These are phyloP conservation scores for Boleophthalmus pectinirostris DNA, from an alignment of 2,113 vertebrate genomes.

Conservation along the genomic window DNA sequence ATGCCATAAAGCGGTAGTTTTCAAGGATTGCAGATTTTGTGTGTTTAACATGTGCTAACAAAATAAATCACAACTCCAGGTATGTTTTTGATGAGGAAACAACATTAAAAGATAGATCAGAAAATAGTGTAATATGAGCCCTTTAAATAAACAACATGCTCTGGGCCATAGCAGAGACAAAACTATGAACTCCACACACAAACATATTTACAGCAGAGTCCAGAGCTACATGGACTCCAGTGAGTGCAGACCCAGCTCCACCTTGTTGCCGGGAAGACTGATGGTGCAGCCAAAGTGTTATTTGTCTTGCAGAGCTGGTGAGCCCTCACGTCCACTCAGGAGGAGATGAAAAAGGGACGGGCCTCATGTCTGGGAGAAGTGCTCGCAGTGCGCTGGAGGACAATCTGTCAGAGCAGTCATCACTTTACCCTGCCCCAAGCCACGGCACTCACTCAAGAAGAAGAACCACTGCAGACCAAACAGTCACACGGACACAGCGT, in stretches of 20 bases:
- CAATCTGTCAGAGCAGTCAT: conserved; percentile 73
- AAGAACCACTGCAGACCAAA: conserved; percentile 57
- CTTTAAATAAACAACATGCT: not conserved
- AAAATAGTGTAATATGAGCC: no score
- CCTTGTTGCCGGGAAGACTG: conserved; percentile 57
- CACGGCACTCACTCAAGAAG: conserved; percentile 66
- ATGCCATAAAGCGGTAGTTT: no score
- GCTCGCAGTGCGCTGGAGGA: conserved; percentile 58
- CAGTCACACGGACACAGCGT: conserved; percentile 54
- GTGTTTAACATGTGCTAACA: no score
- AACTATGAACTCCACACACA: not conserved
- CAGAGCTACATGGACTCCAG: conserved; percentile 36
- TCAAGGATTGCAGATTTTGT: no score
- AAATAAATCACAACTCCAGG: no score
- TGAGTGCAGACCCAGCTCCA: conserved; percentile 48
- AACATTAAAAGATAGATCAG: no score
- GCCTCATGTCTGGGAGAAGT: conserved; percentile 61
- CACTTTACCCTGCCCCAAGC: conserved; percentile 65
- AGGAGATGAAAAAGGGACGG: conserved; percentile 68
- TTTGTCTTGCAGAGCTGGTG: conserved; percentile 66
- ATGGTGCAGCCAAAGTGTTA: conserved; percentile 62
- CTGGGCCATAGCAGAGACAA: not conserved
- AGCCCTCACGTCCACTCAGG: conserved; percentile 69
- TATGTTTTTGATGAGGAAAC: no score
- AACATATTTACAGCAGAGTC: conserved; percentile 20